Evolutionary conservation across 2,797 vertebrate species (phyloP).

Genomic region (Leptoclinus maculatus): DNA sequence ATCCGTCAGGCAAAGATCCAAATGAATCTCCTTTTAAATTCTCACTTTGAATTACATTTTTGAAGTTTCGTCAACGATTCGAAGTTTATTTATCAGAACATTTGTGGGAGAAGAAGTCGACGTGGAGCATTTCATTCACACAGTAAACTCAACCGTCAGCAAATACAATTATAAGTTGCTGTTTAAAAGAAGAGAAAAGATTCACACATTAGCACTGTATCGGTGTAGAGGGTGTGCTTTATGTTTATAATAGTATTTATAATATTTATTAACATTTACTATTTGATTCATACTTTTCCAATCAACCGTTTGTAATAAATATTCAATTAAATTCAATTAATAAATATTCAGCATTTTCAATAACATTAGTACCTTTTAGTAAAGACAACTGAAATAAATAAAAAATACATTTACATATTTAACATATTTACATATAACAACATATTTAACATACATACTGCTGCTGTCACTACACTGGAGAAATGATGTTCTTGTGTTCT

Average conservation of each 20-base stretch:
- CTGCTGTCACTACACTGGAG: neutral
- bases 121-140: slow-evolving; percentile 12
- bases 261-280: neutral
- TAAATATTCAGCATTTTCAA: neutral
- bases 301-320: neutral
- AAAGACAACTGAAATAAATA: neutral
- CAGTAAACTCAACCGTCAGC: neutral
- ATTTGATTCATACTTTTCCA: neutral
- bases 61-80: slow-evolving; percentile 39
- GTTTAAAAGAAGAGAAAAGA: neutral
- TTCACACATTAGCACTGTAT: neutral
- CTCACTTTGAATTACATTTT: slow-evolving; percentile 38
- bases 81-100: slow-evolving; percentile 42
- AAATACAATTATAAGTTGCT: neutral
- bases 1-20: slow-evolving; percentile 17
- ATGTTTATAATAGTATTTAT: neutral
- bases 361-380: neutral
- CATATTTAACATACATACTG: too few relatives aligned
- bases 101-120: neutral
- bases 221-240: neutral
- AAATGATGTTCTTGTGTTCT: too few relatives aligned
- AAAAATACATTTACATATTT: too few relatives aligned
- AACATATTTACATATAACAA: too few relatives aligned
- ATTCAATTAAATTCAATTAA: neutral
- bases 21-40: slow-evolving; percentile 42